Conservation (phyloP, 2,888 invertebrate genomes). For the Chrysopilus asiliformis region DNA sequence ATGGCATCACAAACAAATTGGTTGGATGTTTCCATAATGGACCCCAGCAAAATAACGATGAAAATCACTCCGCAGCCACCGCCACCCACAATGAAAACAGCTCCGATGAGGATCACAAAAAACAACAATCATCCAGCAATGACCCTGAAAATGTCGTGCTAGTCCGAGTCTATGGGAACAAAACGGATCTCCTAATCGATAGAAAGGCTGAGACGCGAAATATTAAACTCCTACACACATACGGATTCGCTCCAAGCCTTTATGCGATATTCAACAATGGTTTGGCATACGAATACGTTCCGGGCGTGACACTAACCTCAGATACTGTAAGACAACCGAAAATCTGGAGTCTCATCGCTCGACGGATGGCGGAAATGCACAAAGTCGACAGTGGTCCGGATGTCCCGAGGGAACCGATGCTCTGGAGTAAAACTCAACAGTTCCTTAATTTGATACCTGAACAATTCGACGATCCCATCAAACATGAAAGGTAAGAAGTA, state of each 20-base stretch:
- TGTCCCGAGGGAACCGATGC: constrained; percentile 43
- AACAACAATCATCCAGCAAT: not conserved
- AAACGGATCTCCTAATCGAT: constrained; percentile 86
- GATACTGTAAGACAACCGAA: constrained; percentile 48
- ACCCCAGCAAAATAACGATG: constrained; percentile 17
- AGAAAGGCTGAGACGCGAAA: constrained; percentile 64
- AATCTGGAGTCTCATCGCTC: constrained; percentile 63
- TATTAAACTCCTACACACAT: constrained; percentile 48
- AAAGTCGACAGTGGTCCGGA: constrained; percentile 38
- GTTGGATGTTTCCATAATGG: constrained; percentile 52
- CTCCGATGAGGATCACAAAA: not conserved
- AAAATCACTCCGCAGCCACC: constrained; percentile 9
- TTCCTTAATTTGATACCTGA: constrained; percentile 64
- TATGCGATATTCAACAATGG: constrained; percentile 92
- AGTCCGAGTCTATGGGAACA: constrained; percentile 82
- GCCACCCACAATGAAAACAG: constrained; percentile 12
- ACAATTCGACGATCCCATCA: constrained; percentile 47
- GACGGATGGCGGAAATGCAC: constrained; percentile 73
- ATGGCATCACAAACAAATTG: constrained; percentile 88
- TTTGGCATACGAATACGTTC: constrained; percentile 74
- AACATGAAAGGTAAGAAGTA: constrained; percentile 52
- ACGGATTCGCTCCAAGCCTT: constrained; percentile 70
- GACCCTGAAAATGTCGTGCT: constrained; percentile 51
- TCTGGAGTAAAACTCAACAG: constrained; percentile 65
- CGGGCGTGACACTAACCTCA: constrained; percentile 62